Base-by-base conservation (phyloP, 2,888 invertebrate genomes). In the Scaptomyza polygonia region DNA sequence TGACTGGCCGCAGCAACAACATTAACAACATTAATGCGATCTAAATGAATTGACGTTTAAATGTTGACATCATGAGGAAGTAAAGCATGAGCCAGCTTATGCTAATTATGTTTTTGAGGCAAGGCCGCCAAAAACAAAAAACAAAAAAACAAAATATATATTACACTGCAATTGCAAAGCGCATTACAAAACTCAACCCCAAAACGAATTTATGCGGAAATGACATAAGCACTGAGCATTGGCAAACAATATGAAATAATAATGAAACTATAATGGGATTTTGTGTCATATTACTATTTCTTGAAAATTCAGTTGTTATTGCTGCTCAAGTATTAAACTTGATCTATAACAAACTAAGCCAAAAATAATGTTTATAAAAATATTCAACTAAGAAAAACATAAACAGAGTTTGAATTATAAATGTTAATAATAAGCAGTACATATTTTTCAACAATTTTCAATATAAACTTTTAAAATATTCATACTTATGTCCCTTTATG, bases 51-150 rank as follows among this genome's bases (percentile, higher is more conserved):
- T 62, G 69, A 53, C 70, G 70, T 61, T 66, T 61, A 57, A 59
- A 39, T 54, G 67, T 58, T 70, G 70, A 82, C 70, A 73, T 64
- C 59, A 69, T 67, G 44, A 70, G 82, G 87, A 81, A 85, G 85
- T 78, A 51, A 68, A 57, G 49, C 62, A 48, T 53, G 54, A 27
- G 67, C 43, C 62, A 58, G 36, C 27, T 62, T 62, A 69, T 71
- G 78, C 63, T 68, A 72, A 84, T 74, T 59, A 75, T 63, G 27
- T 12, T 63, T 70, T 39, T 21, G n/a, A 34, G 57, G 58, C 68
- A 68, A 67, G 55, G 65, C 58, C 52, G 61, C 65, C 67, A 53
- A 63, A 76, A n/a, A n/a, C n/a, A n/a, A n/a, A n/a, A n/a, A n/a
- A n/a, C n/a, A n/a, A n/a, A n/a, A n/a, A n/a, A n/a, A n/a, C n/a